phyloP scores from a whole-genome alignment of 2,888 invertebrate genomes.

The Dynastes hyllus region DNA sequence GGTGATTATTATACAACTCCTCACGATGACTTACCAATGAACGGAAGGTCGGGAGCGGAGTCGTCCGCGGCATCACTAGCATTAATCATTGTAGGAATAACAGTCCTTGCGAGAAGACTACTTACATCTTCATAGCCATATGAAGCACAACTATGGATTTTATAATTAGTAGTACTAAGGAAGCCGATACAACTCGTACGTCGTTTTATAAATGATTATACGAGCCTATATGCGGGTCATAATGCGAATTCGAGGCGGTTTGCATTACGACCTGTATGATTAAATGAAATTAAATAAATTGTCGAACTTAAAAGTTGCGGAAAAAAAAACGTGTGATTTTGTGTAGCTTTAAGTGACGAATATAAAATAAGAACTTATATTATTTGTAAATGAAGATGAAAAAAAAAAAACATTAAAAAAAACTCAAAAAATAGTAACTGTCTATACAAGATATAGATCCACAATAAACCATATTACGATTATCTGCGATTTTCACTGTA shows the following conservation, averaged over 20 bases:
- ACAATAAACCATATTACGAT: neutral
- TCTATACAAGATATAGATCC: neutral
- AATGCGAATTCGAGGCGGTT: neutral
- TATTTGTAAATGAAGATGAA: neutral
- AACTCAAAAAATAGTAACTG: conserved; percentile 1
- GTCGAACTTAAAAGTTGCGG: conserved; percentile 5
- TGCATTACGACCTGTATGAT: too few species aligned
- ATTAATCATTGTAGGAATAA: conserved; percentile 51
- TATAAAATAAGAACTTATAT: neutral
- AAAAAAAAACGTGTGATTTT: conserved; percentile 53
- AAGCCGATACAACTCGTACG: conserved; percentile 42
- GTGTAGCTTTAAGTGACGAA: conserved; percentile 48
- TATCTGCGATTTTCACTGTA: neutral
- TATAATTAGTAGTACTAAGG: conserved; percentile 1
- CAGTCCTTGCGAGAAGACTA: conserved; percentile 55
- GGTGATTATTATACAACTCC: conserved; percentile 51
- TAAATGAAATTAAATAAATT: too few species aligned
- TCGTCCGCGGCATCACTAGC: conserved; percentile 55
- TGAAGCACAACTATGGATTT: conserved; percentile 34
- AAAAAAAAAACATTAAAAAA: neutral
- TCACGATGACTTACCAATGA: conserved; percentile 35
- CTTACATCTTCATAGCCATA: conserved; percentile 56
- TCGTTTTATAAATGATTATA: conserved; percentile 58
- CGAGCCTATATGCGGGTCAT: conserved; percentile 29
- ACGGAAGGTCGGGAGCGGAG: conserved; percentile 54